phyloP scores from a whole-genome alignment of 2,797 vertebrate genomes.

The Salarias fasciatus region DNA sequence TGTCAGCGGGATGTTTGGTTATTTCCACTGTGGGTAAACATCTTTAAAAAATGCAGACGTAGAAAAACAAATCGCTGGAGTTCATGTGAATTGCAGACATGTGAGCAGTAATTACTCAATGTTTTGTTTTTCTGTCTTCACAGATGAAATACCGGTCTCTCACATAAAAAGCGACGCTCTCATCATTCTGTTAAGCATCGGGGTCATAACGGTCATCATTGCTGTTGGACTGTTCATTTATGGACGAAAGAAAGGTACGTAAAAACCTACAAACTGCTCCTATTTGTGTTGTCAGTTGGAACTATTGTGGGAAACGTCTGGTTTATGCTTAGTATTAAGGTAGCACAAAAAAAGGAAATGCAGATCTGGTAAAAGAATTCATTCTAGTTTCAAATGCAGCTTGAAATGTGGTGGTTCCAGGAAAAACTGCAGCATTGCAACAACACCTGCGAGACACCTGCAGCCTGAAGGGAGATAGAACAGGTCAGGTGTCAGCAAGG shows the following conservation, averaged over 20 bases:
- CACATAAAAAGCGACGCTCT: not conserved
- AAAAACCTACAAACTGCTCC: not conserved
- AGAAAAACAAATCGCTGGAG: not conserved
- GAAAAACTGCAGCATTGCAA: no score
- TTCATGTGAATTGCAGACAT: not conserved
- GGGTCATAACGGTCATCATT: constrained; percentile 9
- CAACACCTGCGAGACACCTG: no score
- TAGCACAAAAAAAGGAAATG: no score
- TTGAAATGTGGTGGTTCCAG: no score
- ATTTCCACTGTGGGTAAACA: constrained; percentile 55
- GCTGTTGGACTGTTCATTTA: constrained; percentile 14
- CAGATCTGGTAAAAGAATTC: no score
- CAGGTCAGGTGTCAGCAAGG: not conserved
- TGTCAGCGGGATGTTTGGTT: constrained; percentile 53
- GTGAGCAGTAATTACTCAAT: not conserved
- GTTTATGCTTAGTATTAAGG: no score
- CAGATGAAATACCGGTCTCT: constrained; percentile 64
- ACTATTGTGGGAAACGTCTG: no score
- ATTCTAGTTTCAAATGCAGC: no score
- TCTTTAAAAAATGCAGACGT: not conserved
- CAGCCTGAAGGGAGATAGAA: not conserved
- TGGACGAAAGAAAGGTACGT: constrained; percentile 59
- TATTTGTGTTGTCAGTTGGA: not conserved
- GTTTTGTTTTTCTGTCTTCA: constrained; percentile 22
- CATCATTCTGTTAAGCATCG: constrained; percentile 18